Base-by-base conservation (phyloP, 2,797 vertebrate species). In the Peromyscus eremicus region DNA sequence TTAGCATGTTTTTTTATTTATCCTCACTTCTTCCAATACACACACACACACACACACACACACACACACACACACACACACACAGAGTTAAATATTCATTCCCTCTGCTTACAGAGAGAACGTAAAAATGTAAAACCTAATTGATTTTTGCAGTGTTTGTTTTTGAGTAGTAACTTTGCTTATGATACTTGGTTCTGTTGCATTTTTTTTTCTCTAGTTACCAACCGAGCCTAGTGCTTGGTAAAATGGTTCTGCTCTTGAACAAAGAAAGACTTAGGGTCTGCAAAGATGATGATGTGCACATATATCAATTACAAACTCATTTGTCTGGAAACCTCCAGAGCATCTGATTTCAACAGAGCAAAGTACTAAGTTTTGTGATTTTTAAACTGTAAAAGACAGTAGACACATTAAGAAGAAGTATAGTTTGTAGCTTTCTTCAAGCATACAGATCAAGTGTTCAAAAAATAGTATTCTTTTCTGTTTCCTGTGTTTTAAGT, bases 281-380 rank as follows among this genome's bases (percentile, higher is more conserved):
- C 79, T 21, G 25, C 60, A 76, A 92, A 95, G 77, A 93, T 80
- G 84, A 89, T 57, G 17, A n/a, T 90, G 23, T 88, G 10, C 25
- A 86, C 75, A 95, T 52, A 75, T 79, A 96, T 94, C 88, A 96
- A n/a, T 95, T 89, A 94, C 27, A 95, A 92, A 49, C 10, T 94
- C 40, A 60, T 93, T 91, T 92, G 90, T 66, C 81, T 71, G 83
- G 34, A 92, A 95, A 75, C 79, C 73, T 86, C 90, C 55, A 93
- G 37, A 86, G 21, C 57, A 73, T 86, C 49, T 96, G 75, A 94
- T 97, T 92, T 89, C 68, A 91, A 46, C 34, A 91, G 12, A 94
- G 14, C 43, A 80, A 93, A 55, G 43, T 62, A 71, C 73, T 17
- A 14, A 87, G 29, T 76, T 96, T 89, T 89, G 27, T 89, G 37